These are phyloP conservation scores for Probosciger aterrimus DNA, from an alignment of 2,113 vertebrate species.

Conservation along the genomic window DNA sequence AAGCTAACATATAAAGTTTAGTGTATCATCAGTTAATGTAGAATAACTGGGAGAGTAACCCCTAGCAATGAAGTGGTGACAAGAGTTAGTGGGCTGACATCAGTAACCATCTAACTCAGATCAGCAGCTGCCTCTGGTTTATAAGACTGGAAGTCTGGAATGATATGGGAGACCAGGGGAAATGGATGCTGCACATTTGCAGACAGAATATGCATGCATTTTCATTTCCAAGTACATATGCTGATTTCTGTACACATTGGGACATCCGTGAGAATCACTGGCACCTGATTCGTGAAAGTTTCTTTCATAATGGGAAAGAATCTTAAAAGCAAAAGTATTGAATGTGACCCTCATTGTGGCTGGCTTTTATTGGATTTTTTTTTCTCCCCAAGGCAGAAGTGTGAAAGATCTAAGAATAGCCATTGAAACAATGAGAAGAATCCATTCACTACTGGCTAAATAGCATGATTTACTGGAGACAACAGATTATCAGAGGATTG, in stretches of 20 bases:
- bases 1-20: background rate
- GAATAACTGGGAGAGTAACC: background rate
- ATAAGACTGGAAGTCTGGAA: background rate
- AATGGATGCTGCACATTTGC: background rate
- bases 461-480: constrained; percentile 47
- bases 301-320: background rate
- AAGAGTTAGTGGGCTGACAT: background rate
- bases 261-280: background rate
- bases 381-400: background rate
- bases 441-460: constrained; percentile 50
- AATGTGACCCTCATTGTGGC: background rate
- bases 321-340: background rate
- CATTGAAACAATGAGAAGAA: constrained; percentile 61
- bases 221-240: background rate
- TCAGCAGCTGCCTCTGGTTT: background rate
- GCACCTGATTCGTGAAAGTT: background rate
- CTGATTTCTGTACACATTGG: background rate
- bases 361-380: background rate
- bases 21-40: background rate
- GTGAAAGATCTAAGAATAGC: constrained; percentile 37
- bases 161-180: background rate
- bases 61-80: background rate
- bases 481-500: background rate
- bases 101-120: background rate
- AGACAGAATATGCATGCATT: background rate